These are phyloP conservation scores for Drosophila tanythrix DNA, from an alignment of 2,888 invertebrate genomes.

Conservation along the genomic window DNA sequence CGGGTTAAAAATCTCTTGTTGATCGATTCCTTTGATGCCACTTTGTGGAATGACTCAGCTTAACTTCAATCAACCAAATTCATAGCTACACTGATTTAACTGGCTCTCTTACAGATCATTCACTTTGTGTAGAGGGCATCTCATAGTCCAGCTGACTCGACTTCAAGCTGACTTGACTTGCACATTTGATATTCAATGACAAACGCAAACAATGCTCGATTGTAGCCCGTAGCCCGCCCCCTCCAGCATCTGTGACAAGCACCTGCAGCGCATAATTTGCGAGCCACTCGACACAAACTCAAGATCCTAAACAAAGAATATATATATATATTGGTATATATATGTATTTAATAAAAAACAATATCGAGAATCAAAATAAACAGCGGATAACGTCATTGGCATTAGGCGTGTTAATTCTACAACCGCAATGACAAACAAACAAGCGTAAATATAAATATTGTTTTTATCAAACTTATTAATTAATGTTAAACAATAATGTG, in stretches of 20 bases:
- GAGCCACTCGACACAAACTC: slow-evolving; percentile 22
- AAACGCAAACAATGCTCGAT: slow-evolving; percentile 51
- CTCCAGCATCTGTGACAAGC: slow-evolving; percentile 22
- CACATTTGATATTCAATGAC: slow-evolving; percentile 66
- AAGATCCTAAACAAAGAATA: slow-evolving; percentile 24
- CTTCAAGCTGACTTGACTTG: slow-evolving; percentile 3
- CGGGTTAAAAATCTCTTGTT: neutral
- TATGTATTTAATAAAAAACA: neutral
- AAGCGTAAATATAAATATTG: slow-evolving; percentile 37
- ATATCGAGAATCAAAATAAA: neutral
- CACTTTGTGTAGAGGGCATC: slow-evolving; percentile 2
- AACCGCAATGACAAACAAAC: slow-evolving; percentile 47
- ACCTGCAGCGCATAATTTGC: slow-evolving; percentile 60
- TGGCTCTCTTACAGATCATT: neutral
- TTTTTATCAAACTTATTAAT: slow-evolving; percentile 42
- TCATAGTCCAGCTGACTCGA: neutral
- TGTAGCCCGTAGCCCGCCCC: slow-evolving; percentile 29
- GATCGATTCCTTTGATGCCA: neutral
- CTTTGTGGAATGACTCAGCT: neutral
- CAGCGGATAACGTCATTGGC: slow-evolving; percentile 52
- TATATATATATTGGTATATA: neutral
- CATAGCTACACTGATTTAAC: neutral
- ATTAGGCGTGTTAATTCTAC: slow-evolving; percentile 47
- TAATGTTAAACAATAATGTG: slow-evolving; percentile 41
- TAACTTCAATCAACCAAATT: neutral